Base-by-base conservation (phyloP, 2,113 vertebrate genomes). In the Neolamprologus ventralis region DNA sequence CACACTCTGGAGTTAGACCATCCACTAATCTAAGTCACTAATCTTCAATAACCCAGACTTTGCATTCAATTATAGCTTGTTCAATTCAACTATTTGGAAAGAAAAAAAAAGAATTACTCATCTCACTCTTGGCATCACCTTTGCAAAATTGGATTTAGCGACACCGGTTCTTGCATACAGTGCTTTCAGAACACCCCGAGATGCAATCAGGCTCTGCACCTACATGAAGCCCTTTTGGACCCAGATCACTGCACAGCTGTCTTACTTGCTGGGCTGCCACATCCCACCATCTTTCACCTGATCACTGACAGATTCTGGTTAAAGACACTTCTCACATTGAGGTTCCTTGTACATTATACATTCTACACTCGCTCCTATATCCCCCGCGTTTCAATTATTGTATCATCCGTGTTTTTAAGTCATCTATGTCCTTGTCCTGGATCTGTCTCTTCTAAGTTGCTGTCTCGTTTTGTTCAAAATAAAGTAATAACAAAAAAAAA, bases 321-420 rank as follows among this genome's bases (percentile, higher is more conserved):
- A 68, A 37, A 21, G 10, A 65, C 33, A 68, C 63, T 21, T 40
- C 33, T 4, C 4, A 40, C 63, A 68, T 7, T 21, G 19, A 68
- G 19, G 33, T 68, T 37, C 19, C 60, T 37, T 65, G 31, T 10
- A 65, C 60, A 65, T 37, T 65, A 65, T 7, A 12, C 7, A 37
- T 0, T 12, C 4, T 35, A 35, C 31, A 65, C 60, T 65, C 17
- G 2, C 17, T 65, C 0, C 31, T 65, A 65, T n/a, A 65, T 63
- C 28, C 28, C 58, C 58, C 0, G 16, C 19, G 28, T 63, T 63
- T 63, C 28, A 63, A 33, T 63, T 63, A 63, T 63, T 63, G 58
- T 33, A 7, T 63, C 9, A 4, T 63, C 31, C 9, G 4, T n/a
- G 58, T 63, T 63, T 63, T 33, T 63, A 63, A 63, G 31, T 35